Base-by-base conservation (phyloP, 2,888 invertebrate species). In the Cremastinae sp. region DNA sequence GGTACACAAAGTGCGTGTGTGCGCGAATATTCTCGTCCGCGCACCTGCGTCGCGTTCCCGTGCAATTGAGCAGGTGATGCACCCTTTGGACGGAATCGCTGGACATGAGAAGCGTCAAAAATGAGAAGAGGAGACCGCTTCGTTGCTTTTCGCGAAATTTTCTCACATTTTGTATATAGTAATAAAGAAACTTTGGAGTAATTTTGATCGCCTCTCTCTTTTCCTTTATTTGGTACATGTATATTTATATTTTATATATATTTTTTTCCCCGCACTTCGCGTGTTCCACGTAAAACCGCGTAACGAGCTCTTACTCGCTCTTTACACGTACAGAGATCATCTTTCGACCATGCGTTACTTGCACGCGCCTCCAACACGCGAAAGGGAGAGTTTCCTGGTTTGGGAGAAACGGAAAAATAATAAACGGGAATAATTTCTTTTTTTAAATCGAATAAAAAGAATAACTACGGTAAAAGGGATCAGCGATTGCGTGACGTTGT, bases 11-110 rank as follows among this genome's bases (percentile, higher is more conserved):
- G 14, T 39, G 56, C 39, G 39, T 5, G 43, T 64, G n/a, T 41
- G 71, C 74, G 78, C n/a, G n/a, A n/a, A n/a, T n/a, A n/a, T n/a
- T n/a, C n/a, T n/a, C n/a, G n/a, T n/a, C n/a, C n/a, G n/a, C 64
- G 84, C 85, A 86, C 78, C 84, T 86, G 85, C 83, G 75, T 73
- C 73, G 28, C 64, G 51, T 53, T 45, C 53, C 35, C 51, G 72
- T 81, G 75, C 73, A 77, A 70, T 74, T 81, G 74, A 80, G 84
- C 85, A 85, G 86, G 85, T 86, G 85, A 76, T 65, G 76, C 69
- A 73, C 76, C 73, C 73, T 73, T 76, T 35, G 35, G 76, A 51
- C 72, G 51, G n/a, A n/a, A n/a, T n/a, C 65, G 70, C 70, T 45
- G 74, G 64, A 62, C 45, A 53, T 43, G 20, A 5, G 64, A 71